A percentile compares a stretch with the other conserved stretches of the same genome.
These are phyloP conservation scores for Synergus umbraculus DNA, from an alignment of 2,888 invertebrate species.

Conservation along the genomic window DNA sequence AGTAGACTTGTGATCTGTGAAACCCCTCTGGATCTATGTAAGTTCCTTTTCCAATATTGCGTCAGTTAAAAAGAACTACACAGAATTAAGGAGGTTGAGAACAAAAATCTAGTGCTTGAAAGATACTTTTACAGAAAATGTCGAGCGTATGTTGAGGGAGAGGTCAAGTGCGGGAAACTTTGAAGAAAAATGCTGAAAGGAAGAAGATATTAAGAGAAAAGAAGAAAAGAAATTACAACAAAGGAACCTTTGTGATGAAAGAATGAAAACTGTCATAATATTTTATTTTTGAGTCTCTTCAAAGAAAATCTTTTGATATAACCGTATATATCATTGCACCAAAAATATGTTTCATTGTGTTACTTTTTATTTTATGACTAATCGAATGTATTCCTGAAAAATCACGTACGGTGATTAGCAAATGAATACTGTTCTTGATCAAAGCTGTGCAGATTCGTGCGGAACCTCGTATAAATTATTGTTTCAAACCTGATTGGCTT, in stretches of 20 bases:
- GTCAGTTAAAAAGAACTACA: neutral
- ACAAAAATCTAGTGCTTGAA: neutral
- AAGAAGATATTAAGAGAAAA: conserved; percentile 7
- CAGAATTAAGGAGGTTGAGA: neutral
- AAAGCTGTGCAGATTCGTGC: neutral
- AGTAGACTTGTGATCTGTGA: neutral
- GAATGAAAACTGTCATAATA: neutral
- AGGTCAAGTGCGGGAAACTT: conserved; percentile 2
- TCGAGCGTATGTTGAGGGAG: neutral
- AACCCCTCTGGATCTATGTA: neutral
- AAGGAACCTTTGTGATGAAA: neutral
- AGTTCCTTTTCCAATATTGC: neutral
- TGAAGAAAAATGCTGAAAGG: conserved; percentile 7
- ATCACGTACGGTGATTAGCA: neutral
- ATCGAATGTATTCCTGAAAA: neutral
- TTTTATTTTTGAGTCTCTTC: neutral
- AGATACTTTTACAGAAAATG: neutral
- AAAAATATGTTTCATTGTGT: no score
- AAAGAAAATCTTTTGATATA: neutral
- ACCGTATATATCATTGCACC: neutral
- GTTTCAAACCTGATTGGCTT: no score
- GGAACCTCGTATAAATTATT: no score
- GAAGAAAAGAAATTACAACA: neutral
- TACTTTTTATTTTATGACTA: no score
- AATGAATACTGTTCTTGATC: neutral